Evolutionary conservation across 2,797 vertebrate species (phyloP).

Genomic region (Morus bassanus): DNA sequence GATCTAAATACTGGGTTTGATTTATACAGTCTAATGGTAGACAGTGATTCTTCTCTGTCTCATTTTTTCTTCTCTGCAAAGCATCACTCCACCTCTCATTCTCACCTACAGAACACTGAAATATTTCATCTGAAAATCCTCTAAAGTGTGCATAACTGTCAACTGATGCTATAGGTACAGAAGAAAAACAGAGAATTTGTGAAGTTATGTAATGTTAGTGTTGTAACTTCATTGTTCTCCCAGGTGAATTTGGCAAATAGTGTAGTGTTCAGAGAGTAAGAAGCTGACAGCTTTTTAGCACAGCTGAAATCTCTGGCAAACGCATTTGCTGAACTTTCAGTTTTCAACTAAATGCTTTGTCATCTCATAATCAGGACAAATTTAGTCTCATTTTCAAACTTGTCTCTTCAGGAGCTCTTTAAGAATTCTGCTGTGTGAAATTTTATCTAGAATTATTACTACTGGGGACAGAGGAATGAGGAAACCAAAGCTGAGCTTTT

Average conservation of each 20-base stretch:
- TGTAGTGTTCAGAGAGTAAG: neutral
- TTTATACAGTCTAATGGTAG: neutral
- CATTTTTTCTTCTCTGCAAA: neutral
- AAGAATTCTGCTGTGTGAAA: neutral
- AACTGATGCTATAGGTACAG: neutral
- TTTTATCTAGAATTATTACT: neutral
- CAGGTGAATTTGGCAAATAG: slow-evolving; percentile 1
- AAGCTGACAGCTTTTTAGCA: neutral
- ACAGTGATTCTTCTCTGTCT: neutral
- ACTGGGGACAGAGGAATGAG: neutral
- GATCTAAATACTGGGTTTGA: neutral
- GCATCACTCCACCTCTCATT: neutral
- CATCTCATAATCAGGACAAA: slow-evolving; percentile 35
- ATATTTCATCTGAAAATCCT: neutral
- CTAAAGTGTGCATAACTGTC: neutral
- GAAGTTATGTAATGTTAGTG: neutral
- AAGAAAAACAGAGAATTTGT: neutral
- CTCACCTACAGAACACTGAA: neutral
- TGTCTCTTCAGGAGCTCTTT: neutral
- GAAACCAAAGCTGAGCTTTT: neutral
- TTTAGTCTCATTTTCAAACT: slow-evolving; percentile 13
- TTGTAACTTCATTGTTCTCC: slow-evolving; percentile 1
- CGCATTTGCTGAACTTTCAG: slow-evolving; percentile 21
- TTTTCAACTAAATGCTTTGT: slow-evolving; percentile 38
- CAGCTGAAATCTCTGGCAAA: slow-evolving; percentile 13